Evolutionary conservation across 2,113 vertebrate species (phyloP), one percentile per base, ranked within the genome.

Genomic region (Saguinus imperator): DNA sequence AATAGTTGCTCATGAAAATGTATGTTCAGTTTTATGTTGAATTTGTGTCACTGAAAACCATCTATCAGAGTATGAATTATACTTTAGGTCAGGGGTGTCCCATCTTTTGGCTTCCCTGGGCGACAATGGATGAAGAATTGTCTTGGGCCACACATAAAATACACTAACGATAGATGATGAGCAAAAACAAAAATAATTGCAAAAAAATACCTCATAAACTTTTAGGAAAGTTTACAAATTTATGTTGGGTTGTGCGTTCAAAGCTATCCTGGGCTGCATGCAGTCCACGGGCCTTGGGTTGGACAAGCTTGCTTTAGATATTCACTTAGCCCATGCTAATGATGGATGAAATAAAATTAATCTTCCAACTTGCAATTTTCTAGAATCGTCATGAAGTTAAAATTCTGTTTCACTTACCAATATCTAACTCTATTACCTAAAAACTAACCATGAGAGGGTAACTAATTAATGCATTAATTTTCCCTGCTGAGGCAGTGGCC

Each of bases 361-460:
- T 75, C 55, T 96, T 96, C 32, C 85, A 13, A 32, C 11, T 70
- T 85, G 14, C 21, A 70, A 95, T 90, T 61, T 89, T 96, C 68
- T 80, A 48, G 20, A 2, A 64, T 70, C 8, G 58, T 87, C 45
- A 79, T 70, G 55, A 94, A 92, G 85, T 83, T 76, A 3, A 87
- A 79, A 61, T 64, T 10, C 50, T 80, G 25, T 77, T 95, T 48
- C 13, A 64, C 79, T 95, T 93, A 80, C 35, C 29, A 83, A n/a
- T 52, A 90, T 1, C 35, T 37, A 16, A 85, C 29, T 94, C 4
- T 32, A 17, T 35, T 68, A 37, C 23, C 23, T 81, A 25, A 48
- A 94, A 94, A 58, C 1, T 61, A 72, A 4, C 35, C 20, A 80
- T 29, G 2, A 70, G 25, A 94, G 8, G 12, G 10, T 75, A 91